Evolutionary conservation across 2,888 invertebrate species (phyloP).

Genomic region (Tenthredo mesomela): DNA sequence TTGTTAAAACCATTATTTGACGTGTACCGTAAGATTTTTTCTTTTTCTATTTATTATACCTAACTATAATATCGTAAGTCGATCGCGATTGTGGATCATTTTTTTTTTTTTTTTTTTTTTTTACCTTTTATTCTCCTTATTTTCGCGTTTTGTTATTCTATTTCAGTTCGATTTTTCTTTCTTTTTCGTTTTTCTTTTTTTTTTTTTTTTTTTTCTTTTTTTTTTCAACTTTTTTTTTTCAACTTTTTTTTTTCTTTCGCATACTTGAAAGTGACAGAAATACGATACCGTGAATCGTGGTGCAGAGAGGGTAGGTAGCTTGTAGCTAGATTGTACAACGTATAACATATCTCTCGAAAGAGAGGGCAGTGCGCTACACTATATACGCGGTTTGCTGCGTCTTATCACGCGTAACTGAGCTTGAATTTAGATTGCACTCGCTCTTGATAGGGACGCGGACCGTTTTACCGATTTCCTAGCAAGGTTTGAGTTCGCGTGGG

Average conservation of each 20-base stretch:
- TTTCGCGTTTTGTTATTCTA: not conserved
- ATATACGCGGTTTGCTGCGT: not conserved
- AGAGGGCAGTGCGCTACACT: not conserved
- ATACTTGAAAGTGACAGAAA: slow-evolving; percentile 18
- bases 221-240: not conserved
- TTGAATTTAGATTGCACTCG: slow-evolving; percentile 22
- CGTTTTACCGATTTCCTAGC: slow-evolving; percentile 37
- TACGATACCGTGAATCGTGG: slow-evolving; percentile 21
- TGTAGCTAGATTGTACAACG: no score
- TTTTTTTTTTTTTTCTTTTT: no score
- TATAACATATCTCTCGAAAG: not conserved
- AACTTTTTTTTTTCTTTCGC: no score
- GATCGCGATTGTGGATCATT: not conserved
- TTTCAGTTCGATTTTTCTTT: not conserved
- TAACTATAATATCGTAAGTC: not conserved
- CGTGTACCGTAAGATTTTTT: slow-evolving; percentile 15
- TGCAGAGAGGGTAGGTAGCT: not conserved
- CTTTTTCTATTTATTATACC: not conserved
- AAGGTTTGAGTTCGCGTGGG: not conserved
- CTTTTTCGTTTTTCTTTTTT: not conserved
- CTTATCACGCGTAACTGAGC: slow-evolving; percentile 38
- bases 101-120: not conserved
- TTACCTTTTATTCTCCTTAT: not conserved
- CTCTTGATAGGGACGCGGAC: slow-evolving; percentile 18
- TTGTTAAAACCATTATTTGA: slow-evolving; percentile 66